These are phyloP conservation scores for Drosophila prostipennis DNA, from an alignment of 2,888 invertebrate genomes.

Conservation along the genomic window DNA sequence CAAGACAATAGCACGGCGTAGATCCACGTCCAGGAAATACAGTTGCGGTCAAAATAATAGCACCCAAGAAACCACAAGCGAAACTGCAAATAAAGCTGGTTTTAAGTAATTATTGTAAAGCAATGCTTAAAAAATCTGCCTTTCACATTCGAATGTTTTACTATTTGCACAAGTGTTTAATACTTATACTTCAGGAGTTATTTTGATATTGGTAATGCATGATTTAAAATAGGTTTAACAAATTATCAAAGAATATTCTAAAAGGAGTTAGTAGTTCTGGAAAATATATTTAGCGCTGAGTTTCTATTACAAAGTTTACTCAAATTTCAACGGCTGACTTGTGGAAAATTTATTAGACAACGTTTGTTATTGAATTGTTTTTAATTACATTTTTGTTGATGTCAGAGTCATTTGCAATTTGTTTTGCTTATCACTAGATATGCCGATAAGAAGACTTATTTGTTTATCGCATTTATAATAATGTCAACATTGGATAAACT, in stretches of 20 bases:
- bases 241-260: too few species aligned
- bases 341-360: background rate
- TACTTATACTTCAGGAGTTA: too few species aligned
- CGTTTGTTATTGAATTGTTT: slow-evolving; percentile 2
- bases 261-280: too few species aligned
- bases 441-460: slow-evolving; percentile 1
- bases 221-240: too few species aligned
- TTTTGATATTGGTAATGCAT: too few species aligned
- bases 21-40: background rate
- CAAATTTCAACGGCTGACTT: too few species aligned
- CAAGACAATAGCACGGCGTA: slow-evolving; percentile 16
- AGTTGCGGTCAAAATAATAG: background rate
- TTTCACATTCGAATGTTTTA: background rate
- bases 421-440: background rate
- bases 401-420: background rate
- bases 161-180: background rate
- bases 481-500: background rate
- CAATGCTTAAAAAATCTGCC: background rate
- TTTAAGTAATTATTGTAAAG: background rate
- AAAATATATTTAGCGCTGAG: background rate
- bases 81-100: background rate
- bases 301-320: too few species aligned
- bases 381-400: slow-evolving; percentile 8
- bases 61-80: background rate
- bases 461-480: slow-evolving; percentile 5